A percentile compares a stretch with the other conserved stretches of the same genome.
Conservation (phyloP, 2,888 invertebrate genomes). For the Proisotoma minuta region DNA sequence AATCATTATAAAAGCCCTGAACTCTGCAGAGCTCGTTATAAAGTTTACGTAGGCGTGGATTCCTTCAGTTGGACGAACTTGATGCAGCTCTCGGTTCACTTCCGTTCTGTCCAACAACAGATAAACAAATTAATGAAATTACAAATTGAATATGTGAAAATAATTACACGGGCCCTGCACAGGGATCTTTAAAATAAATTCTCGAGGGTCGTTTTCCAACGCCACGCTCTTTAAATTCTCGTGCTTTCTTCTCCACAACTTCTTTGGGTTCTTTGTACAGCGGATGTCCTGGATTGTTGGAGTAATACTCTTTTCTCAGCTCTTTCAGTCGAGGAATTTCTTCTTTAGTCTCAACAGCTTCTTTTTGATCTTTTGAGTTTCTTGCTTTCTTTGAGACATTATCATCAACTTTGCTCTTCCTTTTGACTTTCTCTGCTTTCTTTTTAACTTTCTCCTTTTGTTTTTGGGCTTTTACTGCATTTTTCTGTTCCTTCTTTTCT, state of each 20-base stretch:
- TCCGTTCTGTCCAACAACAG: constrained; percentile 12
- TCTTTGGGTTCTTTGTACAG: constrained; percentile 18
- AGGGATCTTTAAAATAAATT: constrained; percentile 19
- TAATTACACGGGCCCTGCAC: constrained; percentile 28
- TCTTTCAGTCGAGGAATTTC: not conserved
- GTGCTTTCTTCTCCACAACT: constrained; percentile 16
- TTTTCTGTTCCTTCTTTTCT: constrained; percentile 6
- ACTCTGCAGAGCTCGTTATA: constrained; percentile 26
- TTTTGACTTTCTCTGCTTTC: constrained; percentile 3
- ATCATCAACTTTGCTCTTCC: constrained; percentile 11
- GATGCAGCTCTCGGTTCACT: constrained; percentile 23
- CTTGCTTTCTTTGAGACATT: no score
- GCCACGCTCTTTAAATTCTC: constrained; percentile 24
- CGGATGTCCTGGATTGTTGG: constrained; percentile 16
- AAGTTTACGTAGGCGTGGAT: constrained; percentile 36
- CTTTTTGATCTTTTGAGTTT: constrained; percentile 8
- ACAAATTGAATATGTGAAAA: not conserved
- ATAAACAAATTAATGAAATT: not conserved
- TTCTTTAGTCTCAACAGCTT: not conserved
- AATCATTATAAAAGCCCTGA: constrained; percentile 38
- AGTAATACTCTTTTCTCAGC: not conserved
- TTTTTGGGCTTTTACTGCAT: constrained; percentile 1
- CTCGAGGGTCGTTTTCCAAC: constrained; percentile 23
- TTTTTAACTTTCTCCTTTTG: constrained; percentile 1
- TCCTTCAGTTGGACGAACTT: constrained; percentile 19